Evolutionary conservation across 2,888 invertebrate genomes (phyloP), one percentile per base, ranked within the genome.

Genomic region (Pristionchus japonicus): DNA sequence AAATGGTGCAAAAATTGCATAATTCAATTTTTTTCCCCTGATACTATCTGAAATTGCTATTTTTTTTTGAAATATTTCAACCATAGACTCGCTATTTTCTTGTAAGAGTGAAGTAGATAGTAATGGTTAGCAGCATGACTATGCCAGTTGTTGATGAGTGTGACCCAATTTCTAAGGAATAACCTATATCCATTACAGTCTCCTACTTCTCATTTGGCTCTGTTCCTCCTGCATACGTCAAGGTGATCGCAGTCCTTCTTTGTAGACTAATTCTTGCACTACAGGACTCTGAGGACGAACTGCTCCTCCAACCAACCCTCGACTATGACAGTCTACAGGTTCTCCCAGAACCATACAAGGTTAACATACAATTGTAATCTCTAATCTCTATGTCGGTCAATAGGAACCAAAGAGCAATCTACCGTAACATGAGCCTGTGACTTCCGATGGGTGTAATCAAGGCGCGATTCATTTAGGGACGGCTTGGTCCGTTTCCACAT

Each of bases 281-380:
- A 4, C 74, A 74, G 74, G 74, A 74, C 2, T 15, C 40, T 3
- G 74, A 61, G 9, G 84, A 61, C 4, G 84, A 57, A 3, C 37
- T 31, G 17, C 40, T 40, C 13, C 57, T 84, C 4, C 47, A 49
- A 9, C 47, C 82, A 15, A 34, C 82, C 7, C 82, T 82, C 20
- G 82, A 82, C 52, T 82, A 49, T 43, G 47, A n/a, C 20, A 47
- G 43, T 80, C 47, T 80, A 15, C 80, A 80, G 27, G 80, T 80
- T 2, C 80, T 80, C 1, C 80, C 80, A 3, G 47, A 47, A 27
- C 82, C 82, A 47, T 82, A 49, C 49, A 82, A 82, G 82, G 82
- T 82, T 23, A 27, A n/a, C n/a, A n/a, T n/a, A n/a, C n/a, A n/a
- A n/a, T n/a, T n/a, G 43, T 47, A 13, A 27, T 27, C 23, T 77